These are phyloP conservation scores for Sebastes steindachneri DNA, from an alignment of 2,797 vertebrate genomes.

Conservation along the genomic window DNA sequence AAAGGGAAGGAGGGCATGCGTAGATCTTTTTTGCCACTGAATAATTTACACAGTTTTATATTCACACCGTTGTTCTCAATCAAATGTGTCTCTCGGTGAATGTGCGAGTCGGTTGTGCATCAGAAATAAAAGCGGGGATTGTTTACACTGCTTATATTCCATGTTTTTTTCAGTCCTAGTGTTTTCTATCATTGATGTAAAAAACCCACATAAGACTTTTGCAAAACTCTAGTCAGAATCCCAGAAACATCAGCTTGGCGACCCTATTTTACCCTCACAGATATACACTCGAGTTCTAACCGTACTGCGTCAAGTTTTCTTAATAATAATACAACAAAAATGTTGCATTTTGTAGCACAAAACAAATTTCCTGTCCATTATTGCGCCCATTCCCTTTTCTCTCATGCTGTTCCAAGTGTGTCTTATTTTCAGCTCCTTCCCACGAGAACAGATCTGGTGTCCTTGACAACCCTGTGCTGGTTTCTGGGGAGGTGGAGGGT, in stretches of 20 bases:
- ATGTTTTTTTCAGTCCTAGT: neutral
- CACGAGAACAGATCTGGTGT: constrained; percentile 32
- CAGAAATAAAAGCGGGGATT: neutral
- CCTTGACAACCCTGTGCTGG: constrained; percentile 22
- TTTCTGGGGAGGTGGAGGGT: neutral
- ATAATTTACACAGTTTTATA: constrained; percentile 34
- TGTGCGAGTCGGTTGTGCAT: neutral
- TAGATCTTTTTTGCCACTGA: neutral
- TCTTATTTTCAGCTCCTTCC: constrained; percentile 56
- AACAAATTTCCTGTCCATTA: constrained; percentile 40
- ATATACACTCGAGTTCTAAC: neutral
- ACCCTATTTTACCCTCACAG: constrained; percentile 2
- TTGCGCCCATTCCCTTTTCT: constrained; percentile 19
- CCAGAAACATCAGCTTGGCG: neutral
- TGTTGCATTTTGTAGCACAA: constrained; percentile 20
- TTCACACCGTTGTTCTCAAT: constrained; percentile 9
- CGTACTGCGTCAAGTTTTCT: constrained; percentile 5
- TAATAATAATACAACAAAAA: constrained; percentile 32
- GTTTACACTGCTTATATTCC: constrained; percentile 4
- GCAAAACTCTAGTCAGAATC: neutral
- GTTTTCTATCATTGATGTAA: constrained; percentile 8
- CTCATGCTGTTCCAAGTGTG: constrained; percentile 22
- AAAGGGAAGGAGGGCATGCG: neutral
- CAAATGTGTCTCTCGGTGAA: neutral
- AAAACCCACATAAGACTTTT: constrained; percentile 7